These are phyloP conservation scores for Passer domesticus DNA, from an alignment of 2,113 vertebrate genomes.

Conservation along the genomic window DNA sequence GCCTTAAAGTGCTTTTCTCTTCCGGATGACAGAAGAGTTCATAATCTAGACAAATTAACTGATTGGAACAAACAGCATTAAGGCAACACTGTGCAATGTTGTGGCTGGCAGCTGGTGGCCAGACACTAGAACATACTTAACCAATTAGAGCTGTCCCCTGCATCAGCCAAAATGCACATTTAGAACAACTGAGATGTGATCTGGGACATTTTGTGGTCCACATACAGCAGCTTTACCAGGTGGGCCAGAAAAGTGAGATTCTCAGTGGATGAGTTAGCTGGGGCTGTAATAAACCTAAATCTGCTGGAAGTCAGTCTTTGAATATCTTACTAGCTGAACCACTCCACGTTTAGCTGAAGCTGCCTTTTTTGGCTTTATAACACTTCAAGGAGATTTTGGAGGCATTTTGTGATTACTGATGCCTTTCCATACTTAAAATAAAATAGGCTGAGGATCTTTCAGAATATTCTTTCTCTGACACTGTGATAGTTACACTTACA, in stretches of 20 bases:
- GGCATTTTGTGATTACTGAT: slow-evolving; percentile 15
- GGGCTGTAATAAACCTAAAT: slow-evolving; percentile 22
- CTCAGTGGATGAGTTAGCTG: slow-evolving; percentile 18
- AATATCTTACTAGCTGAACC: slow-evolving; percentile 5
- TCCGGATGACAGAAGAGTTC: slow-evolving; percentile 39
- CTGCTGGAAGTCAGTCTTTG: slow-evolving; percentile 19
- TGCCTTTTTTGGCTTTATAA: slow-evolving; percentile 4
- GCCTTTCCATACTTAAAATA: background rate
- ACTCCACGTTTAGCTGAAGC: slow-evolving; percentile 29
- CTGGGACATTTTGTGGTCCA: slow-evolving; percentile 7
- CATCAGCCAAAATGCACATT: slow-evolving; percentile 16
- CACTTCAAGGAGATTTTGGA: slow-evolving; percentile 43
- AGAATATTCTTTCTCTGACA: background rate
- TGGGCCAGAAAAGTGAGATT: slow-evolving; percentile 43
- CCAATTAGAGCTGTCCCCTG: slow-evolving; percentile 16
- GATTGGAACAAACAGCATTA: slow-evolving; percentile 40
- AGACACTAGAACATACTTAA: slow-evolving; percentile 55
- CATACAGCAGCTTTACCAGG: slow-evolving; percentile 40
- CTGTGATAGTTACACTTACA: background rate
- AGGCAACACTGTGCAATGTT: background rate
- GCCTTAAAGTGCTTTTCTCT: slow-evolving; percentile 35
- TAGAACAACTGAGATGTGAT: slow-evolving; percentile 36
- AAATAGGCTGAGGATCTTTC: background rate
- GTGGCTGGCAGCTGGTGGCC: slow-evolving; percentile 57
- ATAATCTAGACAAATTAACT: slow-evolving; percentile 50